These are phyloP conservation scores for Drosophila kikkawai DNA, from an alignment of 1,140 invertebrate genomes.

Conservation along the genomic window DNA sequence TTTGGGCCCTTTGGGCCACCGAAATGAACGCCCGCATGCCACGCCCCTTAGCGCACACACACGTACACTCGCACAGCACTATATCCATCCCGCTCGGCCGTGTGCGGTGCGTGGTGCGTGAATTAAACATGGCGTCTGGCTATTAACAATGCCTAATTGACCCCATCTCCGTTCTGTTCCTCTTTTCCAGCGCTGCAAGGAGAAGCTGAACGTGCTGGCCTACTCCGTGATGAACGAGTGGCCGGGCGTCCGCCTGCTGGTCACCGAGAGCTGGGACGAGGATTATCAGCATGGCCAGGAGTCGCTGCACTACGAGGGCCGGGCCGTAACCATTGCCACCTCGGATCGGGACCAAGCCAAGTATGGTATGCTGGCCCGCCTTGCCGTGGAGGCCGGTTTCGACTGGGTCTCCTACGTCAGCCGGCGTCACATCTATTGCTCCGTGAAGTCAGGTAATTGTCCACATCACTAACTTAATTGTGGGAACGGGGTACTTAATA, in stretches of 20 bases:
- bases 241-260: conserved; percentile 96
- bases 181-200: conserved; percentile 93
- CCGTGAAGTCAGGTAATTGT: conserved; percentile 97
- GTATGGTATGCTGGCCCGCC: conserved; percentile 96
- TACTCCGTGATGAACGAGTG: conserved; percentile 99
- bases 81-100: conserved; percentile 35
- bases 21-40: conserved; percentile 75
- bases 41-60: conserved; percentile 54
- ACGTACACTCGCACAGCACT: conserved; percentile 24
- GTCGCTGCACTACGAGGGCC: conserved; percentile 97
- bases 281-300: conserved; percentile 91
- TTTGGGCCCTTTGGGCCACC: conserved; percentile 61
- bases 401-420: conserved; percentile 99
- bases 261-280: conserved; percentile 98
- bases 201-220: conserved; percentile 96
- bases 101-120: conserved; percentile 28
- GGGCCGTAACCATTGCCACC: conserved; percentile 97
- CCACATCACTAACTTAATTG: conserved; percentile 19
- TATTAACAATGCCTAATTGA: conserved; percentile 57
- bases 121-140: conserved; percentile 74
- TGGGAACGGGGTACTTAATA: not conserved
- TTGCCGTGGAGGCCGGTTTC: conserved; percentile 98
- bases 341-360: conserved; percentile 96
- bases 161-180: conserved; percentile 31
- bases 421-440: conserved; percentile 97